A percentile compares a stretch with the other conserved stretches of the same genome.
These are phyloP conservation scores for Tetrao urogallus DNA, from an alignment of 2,113 vertebrate species.

Conservation along the genomic window DNA sequence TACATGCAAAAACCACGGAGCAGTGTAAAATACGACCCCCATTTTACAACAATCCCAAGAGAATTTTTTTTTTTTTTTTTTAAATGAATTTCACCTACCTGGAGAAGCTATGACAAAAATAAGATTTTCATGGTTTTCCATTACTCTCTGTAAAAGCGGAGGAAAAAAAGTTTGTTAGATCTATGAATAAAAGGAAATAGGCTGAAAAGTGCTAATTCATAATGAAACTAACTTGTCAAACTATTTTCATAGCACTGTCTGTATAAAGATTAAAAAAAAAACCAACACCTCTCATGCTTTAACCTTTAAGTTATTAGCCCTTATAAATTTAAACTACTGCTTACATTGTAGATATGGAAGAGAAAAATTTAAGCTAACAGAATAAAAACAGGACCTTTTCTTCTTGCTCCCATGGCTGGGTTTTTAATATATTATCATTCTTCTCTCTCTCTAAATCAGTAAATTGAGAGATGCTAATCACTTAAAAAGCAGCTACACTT, in stretches of 20 bases:
- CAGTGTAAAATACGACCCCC: neutral
- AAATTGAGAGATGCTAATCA: neutral
- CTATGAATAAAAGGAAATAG: neutral
- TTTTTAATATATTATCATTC: neutral
- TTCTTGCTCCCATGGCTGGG: neutral
- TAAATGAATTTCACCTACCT: neutral
- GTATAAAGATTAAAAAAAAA: neutral
- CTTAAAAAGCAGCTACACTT: neutral
- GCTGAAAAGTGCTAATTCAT: neutral
- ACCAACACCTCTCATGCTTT: neutral
- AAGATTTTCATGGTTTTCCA: neutral
- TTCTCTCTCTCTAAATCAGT: neutral
- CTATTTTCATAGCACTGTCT: neutral
- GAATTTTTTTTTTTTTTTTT: neutral
- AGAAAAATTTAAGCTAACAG: neutral
- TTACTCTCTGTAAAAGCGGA: neutral
- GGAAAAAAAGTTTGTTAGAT: neutral
- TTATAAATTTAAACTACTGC: neutral
- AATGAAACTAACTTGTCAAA: neutral
- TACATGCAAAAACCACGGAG: neutral
- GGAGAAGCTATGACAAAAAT: neutral
- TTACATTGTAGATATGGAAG: neutral
- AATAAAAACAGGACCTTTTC: neutral
- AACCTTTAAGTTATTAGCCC: accelerated
- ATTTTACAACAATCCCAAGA: neutral